These are phyloP conservation scores for Calycopis cecrops DNA, from an alignment of 1,140 invertebrate species.

Conservation along the genomic window DNA sequence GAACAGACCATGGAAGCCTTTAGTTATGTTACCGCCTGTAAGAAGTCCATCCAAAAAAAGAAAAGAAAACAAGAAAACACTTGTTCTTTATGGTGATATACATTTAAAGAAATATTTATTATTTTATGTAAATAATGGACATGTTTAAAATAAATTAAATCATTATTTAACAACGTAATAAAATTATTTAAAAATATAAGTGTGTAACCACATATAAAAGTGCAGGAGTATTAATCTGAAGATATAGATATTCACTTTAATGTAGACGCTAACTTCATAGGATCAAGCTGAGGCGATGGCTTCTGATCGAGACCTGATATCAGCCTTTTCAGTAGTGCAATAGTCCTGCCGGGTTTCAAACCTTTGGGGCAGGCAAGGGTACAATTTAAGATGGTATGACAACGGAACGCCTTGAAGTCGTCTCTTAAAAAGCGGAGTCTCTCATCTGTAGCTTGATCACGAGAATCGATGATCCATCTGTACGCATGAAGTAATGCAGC, in stretches of 20 bases:
- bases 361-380: slow-evolving; percentile 88
- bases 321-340: slow-evolving; percentile 94
- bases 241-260: neutral
- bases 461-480: slow-evolving; percentile 86
- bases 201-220: neutral
- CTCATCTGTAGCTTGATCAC: slow-evolving; percentile 81
- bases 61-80: too few relatives aligned
- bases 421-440: slow-evolving; percentile 82
- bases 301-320: slow-evolving; percentile 87
- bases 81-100: too few relatives aligned
- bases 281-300: slow-evolving; percentile 79
- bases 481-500: slow-evolving; percentile 68
- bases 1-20: too few relatives aligned
- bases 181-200: neutral
- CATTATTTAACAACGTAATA: neutral
- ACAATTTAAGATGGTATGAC: slow-evolving; percentile 90
- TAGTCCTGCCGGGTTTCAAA: slow-evolving; percentile 93
- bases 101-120: too few relatives aligned
- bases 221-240: neutral
- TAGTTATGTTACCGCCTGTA: too few relatives aligned
- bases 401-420: slow-evolving; percentile 83
- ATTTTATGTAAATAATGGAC: too few relatives aligned
- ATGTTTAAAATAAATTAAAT: neutral
- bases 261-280: slow-evolving; percentile 59
- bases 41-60: too few relatives aligned